Conservation (phyloP, 2,888 invertebrate species). For the Eutolmus rufibarbis region DNA sequence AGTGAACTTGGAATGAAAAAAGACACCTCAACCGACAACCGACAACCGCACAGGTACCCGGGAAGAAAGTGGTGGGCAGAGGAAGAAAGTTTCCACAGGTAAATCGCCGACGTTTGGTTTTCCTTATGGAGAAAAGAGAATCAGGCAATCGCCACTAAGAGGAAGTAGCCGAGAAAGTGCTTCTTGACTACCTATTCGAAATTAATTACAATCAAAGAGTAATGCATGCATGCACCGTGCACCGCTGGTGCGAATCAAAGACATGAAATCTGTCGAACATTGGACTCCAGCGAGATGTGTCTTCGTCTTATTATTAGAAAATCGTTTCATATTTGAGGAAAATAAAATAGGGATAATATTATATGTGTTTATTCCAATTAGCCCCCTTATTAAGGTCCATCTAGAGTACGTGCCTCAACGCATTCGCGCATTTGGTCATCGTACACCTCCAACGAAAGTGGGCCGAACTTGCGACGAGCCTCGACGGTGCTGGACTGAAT, state of each 20-base stretch:
- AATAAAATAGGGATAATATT: not conserved
- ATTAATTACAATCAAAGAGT: constrained; percentile 6
- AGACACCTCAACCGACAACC: constrained; percentile 48
- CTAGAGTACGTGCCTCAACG: not conserved
- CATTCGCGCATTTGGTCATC: not conserved
- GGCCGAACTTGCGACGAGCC: not conserved
- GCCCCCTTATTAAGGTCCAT: not conserved
- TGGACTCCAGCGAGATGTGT: not conserved
- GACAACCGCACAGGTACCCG: not conserved
- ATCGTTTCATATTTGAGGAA: not conserved
- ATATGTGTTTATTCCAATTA: not conserved
- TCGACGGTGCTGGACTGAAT: not conserved
- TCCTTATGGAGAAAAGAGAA: constrained; percentile 43
- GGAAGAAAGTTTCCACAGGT: constrained; percentile 27
- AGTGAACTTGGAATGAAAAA: constrained; percentile 51
- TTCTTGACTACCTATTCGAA: constrained; percentile 29
- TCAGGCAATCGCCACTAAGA: constrained; percentile 38
- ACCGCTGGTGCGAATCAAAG: not conserved
- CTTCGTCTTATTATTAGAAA: not conserved
- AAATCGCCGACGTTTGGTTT: not conserved
- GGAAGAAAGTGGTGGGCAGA: constrained; percentile 39
- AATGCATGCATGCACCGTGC: constrained; percentile 6
- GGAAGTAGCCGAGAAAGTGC: constrained; percentile 41
- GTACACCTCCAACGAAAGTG: not conserved
- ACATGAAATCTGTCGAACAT: not conserved